phyloP scores from a whole-genome alignment of 2,888 invertebrate genomes.

The Nezara viridula region DNA sequence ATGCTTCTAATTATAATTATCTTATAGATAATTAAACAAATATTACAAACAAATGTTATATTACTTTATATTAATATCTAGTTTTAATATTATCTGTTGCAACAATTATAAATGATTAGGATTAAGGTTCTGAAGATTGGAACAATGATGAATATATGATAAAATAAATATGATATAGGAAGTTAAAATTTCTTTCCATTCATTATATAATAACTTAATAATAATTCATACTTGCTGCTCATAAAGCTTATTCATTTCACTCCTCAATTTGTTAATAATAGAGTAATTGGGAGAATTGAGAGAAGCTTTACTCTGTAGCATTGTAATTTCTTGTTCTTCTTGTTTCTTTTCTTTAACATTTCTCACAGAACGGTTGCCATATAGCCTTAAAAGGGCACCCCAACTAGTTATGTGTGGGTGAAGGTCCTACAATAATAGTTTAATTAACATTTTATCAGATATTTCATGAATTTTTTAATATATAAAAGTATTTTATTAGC shows the following conservation, averaged over 20 bases:
- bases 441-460: constrained; percentile 67
- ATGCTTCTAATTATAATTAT: no score
- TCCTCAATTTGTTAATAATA: constrained; percentile 85
- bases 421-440: constrained; percentile 72
- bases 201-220: neutral
- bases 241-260: constrained; percentile 84
- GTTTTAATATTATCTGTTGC: no score
- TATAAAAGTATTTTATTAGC: neutral
- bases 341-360: constrained; percentile 92
- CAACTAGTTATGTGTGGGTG: constrained; percentile 96
- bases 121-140: no score
- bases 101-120: no score
- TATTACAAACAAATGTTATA: no score
- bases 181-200: no score
- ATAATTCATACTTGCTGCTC: constrained; percentile 70
- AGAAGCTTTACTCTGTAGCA: constrained; percentile 89
- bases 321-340: constrained; percentile 92
- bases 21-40: no score
- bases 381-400: constrained; percentile 93
- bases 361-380: constrained; percentile 92
- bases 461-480: neutral
- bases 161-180: no score
- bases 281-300: constrained; percentile 93
- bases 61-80: no score
- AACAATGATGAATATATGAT: no score